These are phyloP conservation scores for Pollachius pollachius DNA, from an alignment of 2,113 vertebrate species.

Conservation along the genomic window DNA sequence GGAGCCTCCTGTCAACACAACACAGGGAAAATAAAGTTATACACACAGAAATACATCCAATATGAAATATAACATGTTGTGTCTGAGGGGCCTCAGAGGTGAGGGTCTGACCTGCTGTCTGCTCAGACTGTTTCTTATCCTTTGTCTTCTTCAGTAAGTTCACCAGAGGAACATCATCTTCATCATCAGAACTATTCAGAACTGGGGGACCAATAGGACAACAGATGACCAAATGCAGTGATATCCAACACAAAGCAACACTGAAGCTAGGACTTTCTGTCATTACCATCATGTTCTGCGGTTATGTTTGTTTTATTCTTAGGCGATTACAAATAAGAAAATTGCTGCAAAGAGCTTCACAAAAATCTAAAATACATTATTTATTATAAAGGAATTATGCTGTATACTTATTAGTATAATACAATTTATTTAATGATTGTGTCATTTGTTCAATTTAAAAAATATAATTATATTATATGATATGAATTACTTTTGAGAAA, in stretches of 20 bases:
- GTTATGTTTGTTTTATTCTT: too few relatives aligned
- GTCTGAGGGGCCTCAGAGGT: neutral
- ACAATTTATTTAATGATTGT: too few relatives aligned
- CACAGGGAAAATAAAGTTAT: too few relatives aligned
- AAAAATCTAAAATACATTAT: too few relatives aligned
- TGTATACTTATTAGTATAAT: neutral
- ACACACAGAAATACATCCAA: too few relatives aligned
- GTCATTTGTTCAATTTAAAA: too few relatives aligned
- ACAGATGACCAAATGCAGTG: neutral
- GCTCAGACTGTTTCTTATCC: constrained; percentile 8
- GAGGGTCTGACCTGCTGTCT: constrained; percentile 2
- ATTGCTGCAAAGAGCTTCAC: too few relatives aligned
- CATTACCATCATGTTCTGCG: too few relatives aligned
- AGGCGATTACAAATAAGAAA: too few relatives aligned
- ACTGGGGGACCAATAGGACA: too few relatives aligned
- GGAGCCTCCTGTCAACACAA: neutral
- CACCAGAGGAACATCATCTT: constrained; percentile 40
- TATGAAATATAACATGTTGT: neutral
- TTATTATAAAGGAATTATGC: neutral
- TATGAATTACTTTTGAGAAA: too few relatives aligned
- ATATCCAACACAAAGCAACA: neutral
- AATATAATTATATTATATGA: too few relatives aligned
- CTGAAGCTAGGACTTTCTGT: neutral
- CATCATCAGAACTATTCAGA: constrained; percentile 27
- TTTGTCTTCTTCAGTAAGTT: constrained; percentile 18